phyloP scores from a whole-genome alignment of 2,888 invertebrate species.

The Tanytarsus gracilentus region DNA sequence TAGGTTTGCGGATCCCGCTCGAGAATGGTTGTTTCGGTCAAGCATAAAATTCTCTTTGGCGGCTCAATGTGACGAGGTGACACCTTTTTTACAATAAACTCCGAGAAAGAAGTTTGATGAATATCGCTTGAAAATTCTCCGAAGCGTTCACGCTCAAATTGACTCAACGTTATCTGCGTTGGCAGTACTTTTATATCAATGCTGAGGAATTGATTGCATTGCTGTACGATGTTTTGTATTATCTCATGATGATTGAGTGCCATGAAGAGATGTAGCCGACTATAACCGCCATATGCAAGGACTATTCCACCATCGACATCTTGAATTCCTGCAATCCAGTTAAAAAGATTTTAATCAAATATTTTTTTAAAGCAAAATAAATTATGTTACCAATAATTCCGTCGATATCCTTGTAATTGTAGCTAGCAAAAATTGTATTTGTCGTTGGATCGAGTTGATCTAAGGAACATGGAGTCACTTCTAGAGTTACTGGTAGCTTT shows the following conservation, averaged over 20 bases:
- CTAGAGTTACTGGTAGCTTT: slow-evolving; percentile 74
- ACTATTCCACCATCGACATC: slow-evolving; percentile 91
- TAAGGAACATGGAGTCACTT: slow-evolving; percentile 84
- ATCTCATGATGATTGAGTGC: slow-evolving; percentile 77
- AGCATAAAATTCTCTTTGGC: slow-evolving; percentile 78
- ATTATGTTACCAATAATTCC: slow-evolving; percentile 50
- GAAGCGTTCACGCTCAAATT: slow-evolving; percentile 78
- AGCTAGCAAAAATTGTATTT: slow-evolving; percentile 70
- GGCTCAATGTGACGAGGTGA: slow-evolving; percentile 74
- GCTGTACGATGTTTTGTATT: slow-evolving; percentile 75
- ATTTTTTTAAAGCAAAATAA: slow-evolving; percentile 27
- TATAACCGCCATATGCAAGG: slow-evolving; percentile 83
- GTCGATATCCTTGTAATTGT: slow-evolving; percentile 78
- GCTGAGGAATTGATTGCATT: slow-evolving; percentile 70
- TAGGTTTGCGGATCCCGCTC: slow-evolving; percentile 98
- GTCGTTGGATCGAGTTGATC: slow-evolving; percentile 87
- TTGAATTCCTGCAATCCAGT: slow-evolving; percentile 52
- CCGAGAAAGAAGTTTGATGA: slow-evolving; percentile 90
- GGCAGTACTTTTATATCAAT: slow-evolving; percentile 74
- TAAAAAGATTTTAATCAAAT: background rate
- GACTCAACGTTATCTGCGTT: slow-evolving; percentile 73
- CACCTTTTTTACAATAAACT: slow-evolving; percentile 92
- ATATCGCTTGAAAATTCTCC: slow-evolving; percentile 93
- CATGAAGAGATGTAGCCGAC: slow-evolving; percentile 83
- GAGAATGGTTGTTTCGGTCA: slow-evolving; percentile 90